Conservation (phyloP, 1,140 invertebrate species). For the Camponotus vicinus region DNA sequence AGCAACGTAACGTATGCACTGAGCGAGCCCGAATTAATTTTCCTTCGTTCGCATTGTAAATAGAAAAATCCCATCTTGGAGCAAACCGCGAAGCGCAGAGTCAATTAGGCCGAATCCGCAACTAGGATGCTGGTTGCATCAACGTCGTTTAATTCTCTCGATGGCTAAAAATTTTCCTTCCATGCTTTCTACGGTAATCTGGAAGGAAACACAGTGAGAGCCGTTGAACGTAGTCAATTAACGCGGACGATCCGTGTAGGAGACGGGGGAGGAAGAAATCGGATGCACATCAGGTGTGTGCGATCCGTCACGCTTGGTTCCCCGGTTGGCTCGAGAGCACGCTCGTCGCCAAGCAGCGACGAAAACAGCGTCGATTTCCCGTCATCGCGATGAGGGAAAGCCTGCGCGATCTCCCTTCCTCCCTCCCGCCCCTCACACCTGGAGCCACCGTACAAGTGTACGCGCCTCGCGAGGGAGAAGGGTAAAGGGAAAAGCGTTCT, state of each 20-base stretch:
- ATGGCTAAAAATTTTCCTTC: neutral
- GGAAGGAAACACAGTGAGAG: neutral
- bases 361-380: constrained; percentile 25
- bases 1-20: neutral
- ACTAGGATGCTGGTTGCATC: neutral
- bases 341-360: constrained; percentile 6
- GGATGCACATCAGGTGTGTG: constrained; percentile 42
- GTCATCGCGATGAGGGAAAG: constrained; percentile 15
- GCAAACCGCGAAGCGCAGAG: neutral
- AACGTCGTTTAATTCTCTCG: constrained; percentile 11
- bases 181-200: neutral
- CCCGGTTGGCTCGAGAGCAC: constrained; percentile 3
- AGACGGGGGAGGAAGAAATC: constrained; percentile 31
- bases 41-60: neutral
- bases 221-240: constrained; percentile 22
- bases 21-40: neutral
- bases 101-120: neutral
- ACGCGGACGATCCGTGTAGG: neutral
- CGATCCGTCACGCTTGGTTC: constrained; percentile 42
- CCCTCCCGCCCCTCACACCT: neutral
- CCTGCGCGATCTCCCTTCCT: constrained; percentile 2
- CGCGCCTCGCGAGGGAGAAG: constrained; percentile 40
- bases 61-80: neutral
- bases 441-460: constrained; percentile 34
- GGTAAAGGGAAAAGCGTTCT: neutral